Conservation (phyloP, 1,140 invertebrate species). For the Grapholita molesta region DNA sequence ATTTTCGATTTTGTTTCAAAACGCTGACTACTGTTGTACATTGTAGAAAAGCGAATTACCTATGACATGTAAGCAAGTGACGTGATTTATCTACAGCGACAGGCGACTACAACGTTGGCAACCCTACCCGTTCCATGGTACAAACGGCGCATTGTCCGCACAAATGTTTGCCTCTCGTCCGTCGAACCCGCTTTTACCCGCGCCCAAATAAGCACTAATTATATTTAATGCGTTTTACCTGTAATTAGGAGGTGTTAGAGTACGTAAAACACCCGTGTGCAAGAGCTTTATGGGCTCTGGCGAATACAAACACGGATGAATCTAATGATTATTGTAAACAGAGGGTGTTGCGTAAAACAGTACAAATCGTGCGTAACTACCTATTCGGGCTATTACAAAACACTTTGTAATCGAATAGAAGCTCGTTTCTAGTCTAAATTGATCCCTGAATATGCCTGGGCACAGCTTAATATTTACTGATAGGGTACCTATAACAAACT, state of each 20-base stretch:
- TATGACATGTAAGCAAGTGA: too few relatives aligned
- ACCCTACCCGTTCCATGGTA: conserved; percentile 22
- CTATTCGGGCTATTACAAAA: not conserved
- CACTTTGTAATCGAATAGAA: not conserved
- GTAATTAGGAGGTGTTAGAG: conserved; percentile 70
- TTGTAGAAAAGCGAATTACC: too few relatives aligned
- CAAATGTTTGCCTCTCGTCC: conserved; percentile 42
- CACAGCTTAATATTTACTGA: not conserved
- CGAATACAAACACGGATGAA: conserved; percentile 41
- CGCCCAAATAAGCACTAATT: conserved; percentile 62
- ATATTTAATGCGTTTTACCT: conserved; percentile 64
- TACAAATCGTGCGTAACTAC: conserved; percentile 8
- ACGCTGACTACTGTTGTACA: too few relatives aligned
- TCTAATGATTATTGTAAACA: conserved; percentile 46
- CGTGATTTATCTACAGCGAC: not conserved
- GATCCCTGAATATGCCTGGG: too few relatives aligned
- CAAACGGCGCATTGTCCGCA: conserved; percentile 38
- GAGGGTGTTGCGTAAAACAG: conserved; percentile 19
- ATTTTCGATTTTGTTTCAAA: too few relatives aligned
- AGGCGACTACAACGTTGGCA: not conserved
- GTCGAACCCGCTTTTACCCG: conserved; percentile 55
- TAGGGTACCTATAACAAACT: not conserved
- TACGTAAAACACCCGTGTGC: conserved; percentile 59
- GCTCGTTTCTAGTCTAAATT: not conserved
- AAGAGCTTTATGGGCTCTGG: conserved; percentile 46